Conservation (phyloP, 53 echinoderm and acorn worm genomes). For the Henricia sp. region DNA sequence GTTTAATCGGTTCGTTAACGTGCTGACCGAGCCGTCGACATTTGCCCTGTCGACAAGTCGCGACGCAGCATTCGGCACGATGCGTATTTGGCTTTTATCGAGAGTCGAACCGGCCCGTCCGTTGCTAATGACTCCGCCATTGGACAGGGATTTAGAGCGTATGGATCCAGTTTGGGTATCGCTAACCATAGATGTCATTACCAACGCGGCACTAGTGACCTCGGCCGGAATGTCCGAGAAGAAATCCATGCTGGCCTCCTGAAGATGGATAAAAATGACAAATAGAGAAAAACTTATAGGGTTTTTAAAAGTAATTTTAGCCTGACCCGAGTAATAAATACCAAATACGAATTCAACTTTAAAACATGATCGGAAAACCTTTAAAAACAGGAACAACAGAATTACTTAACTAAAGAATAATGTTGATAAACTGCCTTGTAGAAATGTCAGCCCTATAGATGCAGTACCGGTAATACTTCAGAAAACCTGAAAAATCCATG, state of each 20-base stretch:
- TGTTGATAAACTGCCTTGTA: no score
- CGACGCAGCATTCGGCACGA: neutral
- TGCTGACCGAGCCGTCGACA: constrained; percentile 55
- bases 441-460: no score
- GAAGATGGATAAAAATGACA: no score
- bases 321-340: no score
- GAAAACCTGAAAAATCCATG: no score
- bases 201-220: constrained; percentile 70
- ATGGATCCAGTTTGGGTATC: constrained; percentile 44
- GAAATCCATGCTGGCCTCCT: constrained; percentile 89
- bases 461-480: no score
- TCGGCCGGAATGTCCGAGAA: constrained; percentile 74
- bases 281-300: neutral
- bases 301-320: neutral
- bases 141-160: neutral
- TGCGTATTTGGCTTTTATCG: no score
- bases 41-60: constrained; percentile 43
- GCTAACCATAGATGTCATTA: constrained; percentile 86
- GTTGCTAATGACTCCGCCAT: constrained; percentile 6
- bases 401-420: no score
- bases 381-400: no score
- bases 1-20: constrained; percentile 34
- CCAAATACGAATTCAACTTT: no score
- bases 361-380: no score
- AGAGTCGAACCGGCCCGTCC: neutral